These are phyloP conservation scores for Phalacrocorax carbo DNA, from an alignment of 2,113 vertebrate species.

Conservation along the genomic window DNA sequence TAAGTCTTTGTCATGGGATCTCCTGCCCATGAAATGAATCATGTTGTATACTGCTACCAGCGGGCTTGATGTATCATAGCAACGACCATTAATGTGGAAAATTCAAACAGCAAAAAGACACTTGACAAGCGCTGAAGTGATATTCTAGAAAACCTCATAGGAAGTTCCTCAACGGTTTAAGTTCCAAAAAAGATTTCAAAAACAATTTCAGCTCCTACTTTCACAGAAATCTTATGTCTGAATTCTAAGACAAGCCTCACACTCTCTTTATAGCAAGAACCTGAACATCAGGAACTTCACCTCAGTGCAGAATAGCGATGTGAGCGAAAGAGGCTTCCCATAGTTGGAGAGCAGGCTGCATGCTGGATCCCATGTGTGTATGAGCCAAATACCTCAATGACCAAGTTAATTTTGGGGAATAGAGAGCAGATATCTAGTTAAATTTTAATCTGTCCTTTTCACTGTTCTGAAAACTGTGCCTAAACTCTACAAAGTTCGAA, in stretches of 20 bases:
- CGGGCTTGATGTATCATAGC: neutral
- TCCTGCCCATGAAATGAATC: constrained; percentile 60
- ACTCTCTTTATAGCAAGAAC: neutral
- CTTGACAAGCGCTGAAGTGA: neutral
- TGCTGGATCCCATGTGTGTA: neutral
- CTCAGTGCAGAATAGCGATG: neutral
- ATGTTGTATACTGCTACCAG: constrained; percentile 1
- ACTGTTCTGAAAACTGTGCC: neutral
- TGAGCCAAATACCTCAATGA: neutral
- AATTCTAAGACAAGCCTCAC: neutral
- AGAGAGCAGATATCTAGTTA: neutral
- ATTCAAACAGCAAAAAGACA: neutral
- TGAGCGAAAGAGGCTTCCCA: neutral
- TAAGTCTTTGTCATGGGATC: constrained; percentile 54
- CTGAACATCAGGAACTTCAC: neutral
- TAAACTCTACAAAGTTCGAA: neutral
- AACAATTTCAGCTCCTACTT: neutral
- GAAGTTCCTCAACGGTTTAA: neutral
- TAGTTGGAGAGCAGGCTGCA: fast-evolving
- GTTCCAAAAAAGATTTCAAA: neutral
- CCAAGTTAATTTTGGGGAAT: neutral
- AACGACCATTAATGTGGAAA: neutral
- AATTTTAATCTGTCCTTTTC: neutral
- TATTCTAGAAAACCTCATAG: neutral
- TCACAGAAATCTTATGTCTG: neutral